phyloP scores from a whole-genome alignment of 2,888 invertebrate genomes.

The Dolomedes plantarius region DNA sequence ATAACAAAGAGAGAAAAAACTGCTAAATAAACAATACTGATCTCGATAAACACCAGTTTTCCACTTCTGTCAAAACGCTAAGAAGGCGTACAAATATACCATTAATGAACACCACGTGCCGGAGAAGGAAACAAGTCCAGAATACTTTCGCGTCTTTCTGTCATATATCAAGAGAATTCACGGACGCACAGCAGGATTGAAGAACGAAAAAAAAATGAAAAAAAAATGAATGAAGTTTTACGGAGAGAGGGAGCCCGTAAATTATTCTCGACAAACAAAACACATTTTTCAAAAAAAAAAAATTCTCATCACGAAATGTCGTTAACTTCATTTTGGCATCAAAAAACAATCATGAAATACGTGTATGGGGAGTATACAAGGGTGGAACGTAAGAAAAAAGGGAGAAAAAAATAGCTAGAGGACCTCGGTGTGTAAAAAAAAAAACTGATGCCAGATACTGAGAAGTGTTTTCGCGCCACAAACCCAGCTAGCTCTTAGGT shows the following conservation, averaged over 20 bases:
- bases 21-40: too few relatives aligned
- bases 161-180: neutral
- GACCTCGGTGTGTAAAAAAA: slow-evolving; percentile 22
- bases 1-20: too few relatives aligned
- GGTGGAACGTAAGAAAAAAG: slow-evolving; percentile 9
- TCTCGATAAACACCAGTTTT: too few relatives aligned
- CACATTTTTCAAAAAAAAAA: neutral
- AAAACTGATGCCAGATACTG: slow-evolving; percentile 22
- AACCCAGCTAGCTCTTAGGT: slow-evolving; percentile 46
- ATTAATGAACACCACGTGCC: neutral
- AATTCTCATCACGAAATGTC: slow-evolving; percentile 18
- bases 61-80: too few relatives aligned
- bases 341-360: slow-evolving; percentile 4
- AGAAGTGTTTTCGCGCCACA: slow-evolving; percentile 42
- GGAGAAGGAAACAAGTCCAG: neutral
- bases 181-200: neutral
- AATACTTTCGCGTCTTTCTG: neutral
- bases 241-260: neutral
- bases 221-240: too few relatives aligned
- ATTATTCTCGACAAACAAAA: neutral
- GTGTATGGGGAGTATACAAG: slow-evolving; percentile 5
- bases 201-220: neutral
- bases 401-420: slow-evolving; percentile 19
- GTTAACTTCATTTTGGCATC: slow-evolving; percentile 46
- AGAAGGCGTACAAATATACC: neutral